These are phyloP conservation scores for Pherbina coryleti DNA, from an alignment of 2,888 invertebrate species.

Conservation along the genomic window DNA sequence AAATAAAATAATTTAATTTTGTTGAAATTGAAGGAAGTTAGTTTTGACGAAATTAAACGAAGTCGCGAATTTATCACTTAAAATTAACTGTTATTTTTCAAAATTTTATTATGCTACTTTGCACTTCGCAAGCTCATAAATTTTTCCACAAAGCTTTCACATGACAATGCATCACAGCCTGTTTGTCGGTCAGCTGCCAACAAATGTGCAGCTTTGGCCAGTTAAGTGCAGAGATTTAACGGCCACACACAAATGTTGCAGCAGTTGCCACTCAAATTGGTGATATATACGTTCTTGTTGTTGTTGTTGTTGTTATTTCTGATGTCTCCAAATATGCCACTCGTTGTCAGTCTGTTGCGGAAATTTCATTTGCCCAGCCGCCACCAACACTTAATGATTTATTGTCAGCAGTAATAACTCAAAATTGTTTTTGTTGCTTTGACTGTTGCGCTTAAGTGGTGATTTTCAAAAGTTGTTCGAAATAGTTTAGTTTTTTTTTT, in stretches of 20 bases:
- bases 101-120: no score
- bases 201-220: not conserved
- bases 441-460: not conserved
- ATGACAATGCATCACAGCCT: not conserved
- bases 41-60: no score
- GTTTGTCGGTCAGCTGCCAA: not conserved
- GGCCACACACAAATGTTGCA: not conserved
- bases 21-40: no score
- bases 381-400: slow-evolving; percentile 12
- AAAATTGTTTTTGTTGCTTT: not conserved
- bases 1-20: no score
- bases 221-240: not conserved
- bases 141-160: not conserved
- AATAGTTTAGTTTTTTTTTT: not conserved
- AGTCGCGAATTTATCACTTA: no score
- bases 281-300: not conserved
- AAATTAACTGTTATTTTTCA: no score
- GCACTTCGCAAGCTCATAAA: no score
- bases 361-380: not conserved
- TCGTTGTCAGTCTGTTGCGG: not conserved
- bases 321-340: not conserved
- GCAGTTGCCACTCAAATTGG: not conserved
- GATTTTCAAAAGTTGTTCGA: not conserved
- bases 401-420: not conserved
- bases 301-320: slow-evolving; percentile 1